Evolutionary conservation across 2,888 invertebrate species (phyloP), one percentile per base, ranked within the genome.

Genomic region (Magallana nippona): DNA sequence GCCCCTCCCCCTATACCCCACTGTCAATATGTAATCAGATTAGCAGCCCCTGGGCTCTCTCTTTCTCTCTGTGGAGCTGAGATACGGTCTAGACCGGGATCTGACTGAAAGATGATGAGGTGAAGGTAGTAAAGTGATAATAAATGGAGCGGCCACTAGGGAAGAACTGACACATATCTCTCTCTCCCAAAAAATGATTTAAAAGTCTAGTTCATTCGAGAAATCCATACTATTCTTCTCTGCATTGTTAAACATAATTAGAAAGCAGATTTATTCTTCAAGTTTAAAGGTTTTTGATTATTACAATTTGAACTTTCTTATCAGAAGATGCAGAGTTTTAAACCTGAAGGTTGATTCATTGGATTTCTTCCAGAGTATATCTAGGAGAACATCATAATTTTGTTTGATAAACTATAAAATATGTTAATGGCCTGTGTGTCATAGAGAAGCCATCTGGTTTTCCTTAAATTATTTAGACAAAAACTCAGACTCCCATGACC

Each of bases 391-490:
- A 71, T 71, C 71, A 27, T 27, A 27, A 71, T 71, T 71, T 22
- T 13, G 71, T 71, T 71, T 71, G 71, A 71, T 71, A 71, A 71
- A 71, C 71, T 71, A 71, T 71, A 71, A 71, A 71, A 71, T 27
- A 71, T 71, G 71, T 32, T 71, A 71, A 71, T 71, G 71, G 71
- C 10, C 32, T 71, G 27, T 71, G 71, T 71, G 71, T 71, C 71
- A 63, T 63, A 71, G 71, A 71, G 22, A 71, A 71, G 71, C 71
- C 71, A 71, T 71, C 71, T 71, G 71, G 71, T 71, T 71, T 71
- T 10, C 27, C 32, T 71, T 71, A 71, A 71, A 71, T 15, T 71
- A 71, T 71, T 71, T 71, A 15, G 22, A 71, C 27, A 71, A 32
- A 32, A 71, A 71, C 27, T 32, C 71, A 27, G 27, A 71, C 71